These are phyloP conservation scores for Patella pellucida DNA, from an alignment of 2,888 invertebrate genomes.

Conservation along the genomic window DNA sequence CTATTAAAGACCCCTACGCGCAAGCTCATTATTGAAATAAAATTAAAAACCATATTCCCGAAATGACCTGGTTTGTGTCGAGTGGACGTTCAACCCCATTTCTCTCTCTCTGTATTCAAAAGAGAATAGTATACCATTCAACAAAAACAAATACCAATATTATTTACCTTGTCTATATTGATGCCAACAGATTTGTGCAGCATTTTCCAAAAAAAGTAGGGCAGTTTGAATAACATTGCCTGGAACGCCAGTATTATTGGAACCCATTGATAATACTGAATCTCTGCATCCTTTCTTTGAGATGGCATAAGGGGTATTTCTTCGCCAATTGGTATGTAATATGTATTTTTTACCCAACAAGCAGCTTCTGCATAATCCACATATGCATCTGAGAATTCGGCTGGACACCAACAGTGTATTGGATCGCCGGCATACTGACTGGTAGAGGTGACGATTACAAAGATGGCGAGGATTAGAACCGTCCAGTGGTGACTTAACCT, in stretches of 20 bases:
- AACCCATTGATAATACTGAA: conserved; percentile 50
- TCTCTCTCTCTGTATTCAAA: too few species aligned
- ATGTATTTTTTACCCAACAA: conserved; percentile 37
- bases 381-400: conserved; percentile 3
- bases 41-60: too few species aligned
- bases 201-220: conserved; percentile 43
- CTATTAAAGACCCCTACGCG: too few species aligned
- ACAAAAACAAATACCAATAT: background rate
- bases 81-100: too few species aligned
- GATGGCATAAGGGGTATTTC: conserved; percentile 29
- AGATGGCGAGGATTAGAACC: too few species aligned
- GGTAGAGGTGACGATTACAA: background rate
- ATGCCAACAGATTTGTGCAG: conserved; percentile 36
- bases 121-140: too few species aligned
- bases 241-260: conserved; percentile 46
- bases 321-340: conserved; percentile 29
- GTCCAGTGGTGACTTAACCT: too few species aligned
- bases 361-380: conserved; percentile 23
- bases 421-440: background rate
- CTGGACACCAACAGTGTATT: conserved; percentile 14
- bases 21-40: too few species aligned
- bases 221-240: conserved; percentile 44
- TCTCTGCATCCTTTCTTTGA: conserved; percentile 29
- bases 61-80: too few species aligned
- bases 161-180: conserved; percentile 36